Evolutionary conservation across 2,888 invertebrate species (phyloP).

Genomic region (Tethea ocularis): DNA sequence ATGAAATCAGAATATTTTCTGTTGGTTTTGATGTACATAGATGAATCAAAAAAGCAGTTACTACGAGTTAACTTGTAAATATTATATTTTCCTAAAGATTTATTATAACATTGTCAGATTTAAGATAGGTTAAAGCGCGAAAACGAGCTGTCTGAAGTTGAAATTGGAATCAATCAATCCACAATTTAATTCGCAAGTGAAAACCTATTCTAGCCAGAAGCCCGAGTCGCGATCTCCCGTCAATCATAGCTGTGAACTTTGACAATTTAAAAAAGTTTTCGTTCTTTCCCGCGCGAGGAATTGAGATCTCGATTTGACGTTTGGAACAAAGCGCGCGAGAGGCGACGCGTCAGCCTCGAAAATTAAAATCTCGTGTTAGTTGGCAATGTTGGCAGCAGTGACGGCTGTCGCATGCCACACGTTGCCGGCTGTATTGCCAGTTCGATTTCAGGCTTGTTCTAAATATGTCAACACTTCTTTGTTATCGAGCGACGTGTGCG

Average conservation of each 20-base stretch:
- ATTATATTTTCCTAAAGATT: no score
- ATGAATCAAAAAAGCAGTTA: no score
- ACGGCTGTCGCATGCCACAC: slow-evolving; percentile 69
- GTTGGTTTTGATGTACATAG: background rate
- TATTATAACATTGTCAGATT: slow-evolving; percentile 3
- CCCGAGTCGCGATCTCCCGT: slow-evolving; percentile 40
- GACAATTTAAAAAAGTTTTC: slow-evolving; percentile 55
- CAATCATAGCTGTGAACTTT: slow-evolving; percentile 61
- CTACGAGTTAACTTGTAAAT: no score
- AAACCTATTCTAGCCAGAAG: slow-evolving; percentile 39
- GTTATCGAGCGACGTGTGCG: slow-evolving; percentile 77
- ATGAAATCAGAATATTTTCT: background rate
- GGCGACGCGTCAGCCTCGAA: slow-evolving; percentile 70
- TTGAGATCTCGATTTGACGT: slow-evolving; percentile 65
- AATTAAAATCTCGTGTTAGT: slow-evolving; percentile 79
- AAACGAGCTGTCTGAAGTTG: slow-evolving; percentile 53
- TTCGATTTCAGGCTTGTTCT: slow-evolving; percentile 84
- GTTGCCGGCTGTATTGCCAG: slow-evolving; percentile 52
- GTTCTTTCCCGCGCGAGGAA: slow-evolving; percentile 53
- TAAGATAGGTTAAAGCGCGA: slow-evolving; percentile 6
- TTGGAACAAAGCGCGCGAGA: slow-evolving; percentile 66
- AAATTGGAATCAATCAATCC: slow-evolving; percentile 66
- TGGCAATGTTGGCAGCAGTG: slow-evolving; percentile 62
- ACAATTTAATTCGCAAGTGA: slow-evolving; percentile 49
- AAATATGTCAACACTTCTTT: slow-evolving; percentile 83